Percentiles rank a stretch among this genome's conserved stretches.
Conservation (phyloP, 2,888 invertebrate genomes). For the Mesochorus sp. region DNA sequence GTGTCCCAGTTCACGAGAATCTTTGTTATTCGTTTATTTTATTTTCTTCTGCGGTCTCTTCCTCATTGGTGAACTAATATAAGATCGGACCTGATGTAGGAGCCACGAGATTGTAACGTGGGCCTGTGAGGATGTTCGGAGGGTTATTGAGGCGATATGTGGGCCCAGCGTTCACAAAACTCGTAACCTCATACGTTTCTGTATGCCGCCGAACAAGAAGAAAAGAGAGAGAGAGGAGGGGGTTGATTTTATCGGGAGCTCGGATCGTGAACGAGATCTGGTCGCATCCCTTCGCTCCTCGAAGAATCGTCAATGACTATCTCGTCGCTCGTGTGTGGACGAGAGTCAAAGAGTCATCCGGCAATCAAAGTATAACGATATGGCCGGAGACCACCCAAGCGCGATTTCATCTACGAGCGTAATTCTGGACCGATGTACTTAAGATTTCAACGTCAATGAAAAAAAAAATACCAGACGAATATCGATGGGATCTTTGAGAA, state of each 20-base stretch:
- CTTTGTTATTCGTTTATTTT: neutral
- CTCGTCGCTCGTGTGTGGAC: neutral
- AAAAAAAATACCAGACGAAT: too few species aligned
- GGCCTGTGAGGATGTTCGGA: neutral
- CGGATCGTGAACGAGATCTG: conserved; percentile 42
- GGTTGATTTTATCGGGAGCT: conserved; percentile 64
- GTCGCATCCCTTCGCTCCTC: conserved; percentile 3
- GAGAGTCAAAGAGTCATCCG: conserved; percentile 32
- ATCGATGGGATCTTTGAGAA: too few species aligned
- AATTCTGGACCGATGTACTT: too few species aligned
- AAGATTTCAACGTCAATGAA: too few species aligned
- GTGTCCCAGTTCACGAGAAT: conserved; percentile 33
- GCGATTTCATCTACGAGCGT: conserved; percentile 26
- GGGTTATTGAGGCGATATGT: neutral
- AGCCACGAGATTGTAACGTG: neutral
- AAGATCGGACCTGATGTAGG: conserved; percentile 17
- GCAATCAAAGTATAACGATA: conserved; percentile 38
- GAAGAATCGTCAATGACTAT: conserved; percentile 14
- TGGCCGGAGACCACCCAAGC: conserved; percentile 44
- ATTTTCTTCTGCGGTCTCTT: neutral
- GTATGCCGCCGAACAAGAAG: neutral
- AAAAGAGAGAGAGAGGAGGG: conserved; percentile 29
- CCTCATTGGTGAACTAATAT: conserved; percentile 31
- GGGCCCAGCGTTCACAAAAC: conserved; percentile 1
- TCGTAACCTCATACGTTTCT: conserved; percentile 16